These are phyloP conservation scores for Euthynnus affinis DNA, from an alignment of 2,797 vertebrate genomes.

Conservation along the genomic window DNA sequence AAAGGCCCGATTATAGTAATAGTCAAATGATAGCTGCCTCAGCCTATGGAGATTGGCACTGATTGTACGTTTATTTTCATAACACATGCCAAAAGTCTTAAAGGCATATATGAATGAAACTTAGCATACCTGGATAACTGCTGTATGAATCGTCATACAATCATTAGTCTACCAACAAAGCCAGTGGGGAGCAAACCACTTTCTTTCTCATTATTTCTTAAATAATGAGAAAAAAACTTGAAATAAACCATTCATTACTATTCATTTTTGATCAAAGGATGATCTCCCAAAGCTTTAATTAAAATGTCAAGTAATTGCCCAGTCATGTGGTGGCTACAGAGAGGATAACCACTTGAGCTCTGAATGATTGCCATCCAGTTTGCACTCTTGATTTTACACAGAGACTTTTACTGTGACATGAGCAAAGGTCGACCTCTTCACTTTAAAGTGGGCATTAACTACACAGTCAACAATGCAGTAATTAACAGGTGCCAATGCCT, in stretches of 20 bases:
- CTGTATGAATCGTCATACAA: conserved; percentile 72
- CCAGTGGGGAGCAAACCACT: conserved; percentile 62
- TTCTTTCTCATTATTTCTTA: conserved; percentile 76
- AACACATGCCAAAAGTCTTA: conserved; percentile 32
- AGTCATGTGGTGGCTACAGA: conserved; percentile 35
- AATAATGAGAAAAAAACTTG: conserved; percentile 43
- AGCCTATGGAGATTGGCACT: conserved; percentile 33
- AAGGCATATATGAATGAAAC: conserved; percentile 38
- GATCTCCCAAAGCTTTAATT: conserved; percentile 54
- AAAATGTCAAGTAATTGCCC: conserved; percentile 50
- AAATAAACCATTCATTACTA: conserved; percentile 65
- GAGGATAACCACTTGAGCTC: conserved; percentile 67
- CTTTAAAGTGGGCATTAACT: conserved; percentile 67
- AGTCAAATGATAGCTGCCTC: conserved; percentile 32
- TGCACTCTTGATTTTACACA: conserved; percentile 59
- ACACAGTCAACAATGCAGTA: conserved; percentile 55
- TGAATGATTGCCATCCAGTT: conserved; percentile 46
- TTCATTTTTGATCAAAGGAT: conserved; percentile 56
- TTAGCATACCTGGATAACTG: conserved; percentile 38
- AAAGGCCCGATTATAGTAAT: conserved; percentile 38
- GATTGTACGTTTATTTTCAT: conserved; percentile 42
- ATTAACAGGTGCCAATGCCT: conserved; percentile 46
- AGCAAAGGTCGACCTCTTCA: conserved; percentile 70
- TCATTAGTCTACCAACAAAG: conserved; percentile 81
- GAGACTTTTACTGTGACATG: conserved; percentile 61